Percentiles rank a stretch among this genome's conserved stretches.
Evolutionary conservation across 1,140 invertebrate species (phyloP).

Genomic region (Oreohelix idahoensis): DNA sequence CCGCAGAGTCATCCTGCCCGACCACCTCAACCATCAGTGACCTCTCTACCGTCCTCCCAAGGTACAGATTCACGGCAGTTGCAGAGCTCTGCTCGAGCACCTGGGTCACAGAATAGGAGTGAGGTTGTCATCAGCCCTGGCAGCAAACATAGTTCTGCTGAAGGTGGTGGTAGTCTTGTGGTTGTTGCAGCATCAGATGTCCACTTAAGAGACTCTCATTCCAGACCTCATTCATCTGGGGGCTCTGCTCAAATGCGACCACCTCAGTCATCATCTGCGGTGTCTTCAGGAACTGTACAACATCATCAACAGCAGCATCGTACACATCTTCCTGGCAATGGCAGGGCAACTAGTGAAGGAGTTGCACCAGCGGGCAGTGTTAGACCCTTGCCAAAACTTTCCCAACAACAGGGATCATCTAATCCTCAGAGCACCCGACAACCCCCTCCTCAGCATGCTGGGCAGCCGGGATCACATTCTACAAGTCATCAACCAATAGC

Average conservation of each 20-base stretch:
- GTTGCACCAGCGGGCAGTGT: not conserved
- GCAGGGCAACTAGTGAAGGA: not conserved
- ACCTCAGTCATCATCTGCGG: not conserved
- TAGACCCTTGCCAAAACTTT: not conserved
- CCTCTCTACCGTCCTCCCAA: not conserved
- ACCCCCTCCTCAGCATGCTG: not conserved
- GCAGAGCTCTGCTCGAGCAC: not conserved
- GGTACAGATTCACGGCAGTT: not conserved
- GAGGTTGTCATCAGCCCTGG: constrained; percentile 9
- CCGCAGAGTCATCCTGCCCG: not conserved
- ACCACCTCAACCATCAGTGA: not conserved
- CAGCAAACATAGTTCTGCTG: not conserved
- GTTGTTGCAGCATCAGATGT: not conserved
- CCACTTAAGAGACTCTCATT: constrained; percentile 21
- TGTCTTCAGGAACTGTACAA: not conserved
- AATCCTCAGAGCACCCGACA: not conserved
- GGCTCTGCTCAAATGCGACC: constrained; percentile 14
- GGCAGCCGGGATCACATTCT: constrained; percentile 1
- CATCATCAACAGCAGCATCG: constrained; percentile 32
- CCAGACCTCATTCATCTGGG: not conserved
- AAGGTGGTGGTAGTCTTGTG: not conserved
- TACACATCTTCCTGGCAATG: not conserved
- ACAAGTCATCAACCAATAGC: not conserved
- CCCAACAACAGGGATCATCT: not conserved
- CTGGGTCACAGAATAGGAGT: not conserved